phyloP scores from a whole-genome alignment of 2,888 invertebrate genomes.

The Sturmia bella region DNA sequence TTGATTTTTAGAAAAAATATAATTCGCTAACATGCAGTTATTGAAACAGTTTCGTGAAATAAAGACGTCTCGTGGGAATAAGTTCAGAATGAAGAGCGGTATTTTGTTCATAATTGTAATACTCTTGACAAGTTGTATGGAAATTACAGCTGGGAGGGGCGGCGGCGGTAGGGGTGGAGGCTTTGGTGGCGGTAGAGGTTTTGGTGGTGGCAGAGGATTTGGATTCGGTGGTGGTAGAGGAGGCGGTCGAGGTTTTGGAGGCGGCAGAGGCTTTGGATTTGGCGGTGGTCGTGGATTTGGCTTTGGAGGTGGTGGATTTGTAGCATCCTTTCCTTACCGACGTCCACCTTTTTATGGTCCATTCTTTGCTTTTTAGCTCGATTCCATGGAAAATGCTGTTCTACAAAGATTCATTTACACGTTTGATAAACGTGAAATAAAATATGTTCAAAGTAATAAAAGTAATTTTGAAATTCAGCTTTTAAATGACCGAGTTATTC shows the following conservation, averaged over 20 bases:
- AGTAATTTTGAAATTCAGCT: no score
- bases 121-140: slow-evolving; percentile 15
- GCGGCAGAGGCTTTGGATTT: slow-evolving; percentile 19
- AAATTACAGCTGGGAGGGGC: not conserved
- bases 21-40: slow-evolving; percentile 23
- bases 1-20: slow-evolving; percentile 16
- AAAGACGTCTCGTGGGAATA: not conserved
- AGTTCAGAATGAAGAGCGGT: slow-evolving; percentile 16
- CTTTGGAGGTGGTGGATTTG: slow-evolving; percentile 13
- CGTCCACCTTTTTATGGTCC: slow-evolving; percentile 25
- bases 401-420: slow-evolving; percentile 3
- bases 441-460: no score
- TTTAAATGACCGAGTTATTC: no score
- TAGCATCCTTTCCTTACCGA: slow-evolving; percentile 20
- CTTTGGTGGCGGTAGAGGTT: not conserved
- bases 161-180: slow-evolving; percentile 38
- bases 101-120: slow-evolving; percentile 30
- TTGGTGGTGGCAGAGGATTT: slow-evolving; percentile 7
- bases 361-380: slow-evolving; percentile 21
- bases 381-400: not conserved
- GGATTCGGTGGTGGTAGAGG: slow-evolving; percentile 32
- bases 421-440: not conserved
- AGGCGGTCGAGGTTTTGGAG: not conserved
- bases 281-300: slow-evolving; percentile 36
- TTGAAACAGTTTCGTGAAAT: not conserved